phyloP scores from a whole-genome alignment of 2,888 invertebrate species.

The Dryobota labecula region DNA sequence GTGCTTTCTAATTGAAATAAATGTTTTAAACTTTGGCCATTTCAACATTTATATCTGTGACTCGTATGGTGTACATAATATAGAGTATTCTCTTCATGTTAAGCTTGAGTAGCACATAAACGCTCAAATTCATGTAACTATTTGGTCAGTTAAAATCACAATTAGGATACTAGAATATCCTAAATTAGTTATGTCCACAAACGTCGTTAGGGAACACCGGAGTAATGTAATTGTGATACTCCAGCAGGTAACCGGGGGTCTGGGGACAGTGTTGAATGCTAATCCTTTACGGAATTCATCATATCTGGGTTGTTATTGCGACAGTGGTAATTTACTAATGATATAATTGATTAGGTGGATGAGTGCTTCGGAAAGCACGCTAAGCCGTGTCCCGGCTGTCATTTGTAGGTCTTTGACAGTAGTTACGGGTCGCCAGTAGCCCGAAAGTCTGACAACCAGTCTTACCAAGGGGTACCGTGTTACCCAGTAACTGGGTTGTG shows the following conservation, averaged over 20 bases:
- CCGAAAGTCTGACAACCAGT: too few species aligned
- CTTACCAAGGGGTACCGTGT: too few species aligned
- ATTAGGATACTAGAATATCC: conserved; percentile 17
- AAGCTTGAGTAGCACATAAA: conserved; percentile 14
- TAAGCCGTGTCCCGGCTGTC: too few species aligned
- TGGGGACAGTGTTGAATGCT: background rate
- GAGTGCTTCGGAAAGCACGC: too few species aligned
- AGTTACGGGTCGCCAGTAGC: too few species aligned
- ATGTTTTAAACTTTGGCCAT: too few species aligned
- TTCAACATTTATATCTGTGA: too few species aligned
- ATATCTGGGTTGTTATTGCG: conserved; percentile 1
- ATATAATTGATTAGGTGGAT: too few species aligned
- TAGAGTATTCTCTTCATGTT: too few species aligned
- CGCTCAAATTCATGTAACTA: conserved; percentile 18
- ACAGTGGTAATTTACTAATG: background rate
- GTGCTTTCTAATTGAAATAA: conserved; percentile 11
- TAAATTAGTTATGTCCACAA: conserved; percentile 26
- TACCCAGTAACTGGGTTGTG: too few species aligned
- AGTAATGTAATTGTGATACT: conserved; percentile 29
- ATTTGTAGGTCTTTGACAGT: too few species aligned
- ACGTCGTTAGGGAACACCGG: conserved; percentile 11
- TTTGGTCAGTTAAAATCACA: conserved; percentile 14
- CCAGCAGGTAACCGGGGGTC: background rate
- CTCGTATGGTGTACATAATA: too few species aligned
- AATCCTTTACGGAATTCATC: conserved; percentile 7